Percentiles rank a stretch among this genome's conserved stretches.
phyloP scores from a whole-genome alignment of 2,888 invertebrate genomes.

The Caenorhabditis sp. region DNA sequence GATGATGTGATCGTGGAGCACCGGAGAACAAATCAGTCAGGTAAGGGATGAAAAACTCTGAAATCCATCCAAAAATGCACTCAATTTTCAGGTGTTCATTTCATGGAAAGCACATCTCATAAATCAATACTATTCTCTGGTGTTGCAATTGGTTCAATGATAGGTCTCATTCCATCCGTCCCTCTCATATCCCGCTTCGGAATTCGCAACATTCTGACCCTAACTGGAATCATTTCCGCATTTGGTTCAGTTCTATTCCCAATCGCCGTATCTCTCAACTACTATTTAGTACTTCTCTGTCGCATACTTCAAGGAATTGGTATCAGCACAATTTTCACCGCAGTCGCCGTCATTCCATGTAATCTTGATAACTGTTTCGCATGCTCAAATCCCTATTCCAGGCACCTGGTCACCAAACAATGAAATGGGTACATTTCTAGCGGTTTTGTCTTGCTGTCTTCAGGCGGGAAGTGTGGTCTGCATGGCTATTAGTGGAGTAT shows the following conservation, averaged over 20 bases:
- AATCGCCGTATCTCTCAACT: constrained; percentile 24
- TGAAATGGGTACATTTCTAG: constrained; percentile 29
- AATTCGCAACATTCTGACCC: constrained; percentile 11
- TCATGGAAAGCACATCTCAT: constrained; percentile 23
- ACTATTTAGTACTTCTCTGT: constrained; percentile 16
- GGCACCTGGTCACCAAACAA: constrained; percentile 26
- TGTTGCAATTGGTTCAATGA: constrained; percentile 22
- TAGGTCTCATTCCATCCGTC: constrained; percentile 27
- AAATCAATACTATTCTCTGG: constrained; percentile 30
- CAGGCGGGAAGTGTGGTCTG: constrained; percentile 27
- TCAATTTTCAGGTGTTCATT: constrained; percentile 21
- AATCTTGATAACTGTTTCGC: too few relatives aligned
- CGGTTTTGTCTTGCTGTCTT: constrained; percentile 25
- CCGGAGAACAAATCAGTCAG: not conserved
- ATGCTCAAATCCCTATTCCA: not conserved
- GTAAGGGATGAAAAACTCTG: not conserved
- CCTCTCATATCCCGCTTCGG: constrained; percentile 19
- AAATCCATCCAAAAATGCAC: too few relatives aligned
- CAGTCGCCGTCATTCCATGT: constrained; percentile 32
- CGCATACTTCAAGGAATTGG: constrained; percentile 34
- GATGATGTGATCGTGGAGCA: constrained; percentile 19
- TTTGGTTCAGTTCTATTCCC: constrained; percentile 31
- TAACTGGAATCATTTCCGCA: constrained; percentile 25
- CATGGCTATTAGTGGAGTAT: constrained; percentile 39
- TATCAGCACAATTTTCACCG: constrained; percentile 22